These are phyloP conservation scores for Lacerta bilineata DNA, from an alignment of 2,797 vertebrate species.

Conservation along the genomic window DNA sequence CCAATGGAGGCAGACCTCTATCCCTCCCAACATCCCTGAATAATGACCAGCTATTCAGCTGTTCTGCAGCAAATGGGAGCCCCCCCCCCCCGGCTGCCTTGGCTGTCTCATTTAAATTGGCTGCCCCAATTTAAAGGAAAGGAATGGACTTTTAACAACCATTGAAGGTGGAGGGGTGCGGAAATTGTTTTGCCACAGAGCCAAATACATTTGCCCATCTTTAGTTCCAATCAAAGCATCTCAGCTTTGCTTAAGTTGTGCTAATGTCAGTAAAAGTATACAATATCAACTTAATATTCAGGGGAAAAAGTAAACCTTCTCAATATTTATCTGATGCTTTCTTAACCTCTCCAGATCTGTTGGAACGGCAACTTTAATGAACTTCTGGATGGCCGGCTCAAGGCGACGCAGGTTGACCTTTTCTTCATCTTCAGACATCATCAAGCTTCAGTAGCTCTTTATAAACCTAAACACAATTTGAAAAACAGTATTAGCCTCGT, in stretches of 20 bases:
- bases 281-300: constrained; percentile 27
- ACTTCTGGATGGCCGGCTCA: constrained; percentile 93
- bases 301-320: constrained; percentile 86
- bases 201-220: neutral
- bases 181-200: too few relatives aligned
- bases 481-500: neutral
- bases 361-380: constrained; percentile 96
- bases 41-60: neutral
- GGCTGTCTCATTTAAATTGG: neutral
- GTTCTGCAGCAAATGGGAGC: neutral
- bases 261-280: neutral
- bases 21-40: too few relatives aligned
- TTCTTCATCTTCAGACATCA: constrained; percentile 90
- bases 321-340: constrained; percentile 96
- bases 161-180: neutral
- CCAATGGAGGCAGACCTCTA: too few relatives aligned
- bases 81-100: too few relatives aligned
- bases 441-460: constrained; percentile 72
- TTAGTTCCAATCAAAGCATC: constrained; percentile 40
- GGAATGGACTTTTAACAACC: neutral
- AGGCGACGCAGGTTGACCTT: constrained; percentile 93
- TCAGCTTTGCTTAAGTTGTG: constrained; percentile 39
- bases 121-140: neutral
- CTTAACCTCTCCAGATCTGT: constrained; percentile 95
- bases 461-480: constrained; percentile 48